Conservation (phyloP, 1,140 invertebrate species). For the Ericerus pela region DNA sequence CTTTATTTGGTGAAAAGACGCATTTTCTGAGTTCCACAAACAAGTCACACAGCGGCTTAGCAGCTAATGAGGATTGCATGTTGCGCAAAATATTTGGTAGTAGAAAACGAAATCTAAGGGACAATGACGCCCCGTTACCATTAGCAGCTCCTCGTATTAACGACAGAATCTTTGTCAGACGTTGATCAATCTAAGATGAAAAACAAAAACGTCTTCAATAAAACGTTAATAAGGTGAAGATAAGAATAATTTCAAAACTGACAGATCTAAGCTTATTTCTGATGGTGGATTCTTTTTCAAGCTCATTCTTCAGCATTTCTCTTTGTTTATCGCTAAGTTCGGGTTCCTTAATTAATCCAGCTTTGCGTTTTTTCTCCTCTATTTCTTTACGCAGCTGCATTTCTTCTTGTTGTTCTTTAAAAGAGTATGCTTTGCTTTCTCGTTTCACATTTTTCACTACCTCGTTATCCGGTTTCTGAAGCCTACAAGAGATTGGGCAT, state of each 20-base stretch:
- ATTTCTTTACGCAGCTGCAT: constrained; percentile 78
- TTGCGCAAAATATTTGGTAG: constrained; percentile 44
- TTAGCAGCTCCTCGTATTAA: constrained; percentile 43
- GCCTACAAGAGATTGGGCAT: background rate
- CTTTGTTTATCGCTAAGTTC: constrained; percentile 81
- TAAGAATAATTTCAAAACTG: constrained; percentile 19
- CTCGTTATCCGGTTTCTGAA: constrained; percentile 10
- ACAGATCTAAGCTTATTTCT: constrained; percentile 48
- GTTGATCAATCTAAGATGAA: constrained; percentile 18
- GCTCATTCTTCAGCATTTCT: constrained; percentile 73
- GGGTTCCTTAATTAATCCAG: constrained; percentile 62
- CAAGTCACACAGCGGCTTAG: constrained; percentile 42
- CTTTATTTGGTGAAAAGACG: constrained; percentile 30
- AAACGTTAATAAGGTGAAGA: background rate
- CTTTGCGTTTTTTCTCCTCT: constrained; percentile 71
- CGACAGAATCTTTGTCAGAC: constrained; percentile 34
- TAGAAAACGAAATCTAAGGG: constrained; percentile 44
- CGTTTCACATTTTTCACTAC: constrained; percentile 47
- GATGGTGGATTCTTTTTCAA: constrained; percentile 68
- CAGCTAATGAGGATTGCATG: constrained; percentile 50
- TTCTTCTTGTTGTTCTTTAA: constrained; percentile 93
- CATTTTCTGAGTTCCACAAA: constrained; percentile 40
- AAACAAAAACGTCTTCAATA: constrained; percentile 14
- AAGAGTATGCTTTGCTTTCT: constrained; percentile 93
- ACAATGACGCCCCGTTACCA: constrained; percentile 45